Percentiles rank a stretch among this genome's conserved stretches.
These are phyloP conservation scores for Drosophila crucigera DNA, from an alignment of 2,888 invertebrate genomes.

Conservation along the genomic window DNA sequence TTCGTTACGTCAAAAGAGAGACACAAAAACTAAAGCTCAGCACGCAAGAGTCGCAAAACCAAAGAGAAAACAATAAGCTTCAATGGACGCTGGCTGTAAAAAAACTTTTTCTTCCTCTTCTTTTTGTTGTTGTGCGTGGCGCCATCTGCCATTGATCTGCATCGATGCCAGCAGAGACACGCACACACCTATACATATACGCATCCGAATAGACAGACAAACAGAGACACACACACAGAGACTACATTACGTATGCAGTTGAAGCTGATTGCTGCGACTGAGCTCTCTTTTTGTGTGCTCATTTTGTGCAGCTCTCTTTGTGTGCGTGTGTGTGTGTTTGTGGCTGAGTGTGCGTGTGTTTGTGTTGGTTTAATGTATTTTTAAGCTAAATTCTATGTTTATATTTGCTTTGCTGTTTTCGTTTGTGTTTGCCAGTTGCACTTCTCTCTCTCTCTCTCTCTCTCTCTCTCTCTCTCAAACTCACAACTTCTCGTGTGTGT, in stretches of 20 bases:
- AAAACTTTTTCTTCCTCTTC: slow-evolving; percentile 22
- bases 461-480: background rate
- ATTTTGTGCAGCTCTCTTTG: background rate
- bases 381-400: slow-evolving; percentile 81
- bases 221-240: slow-evolving; percentile 11
- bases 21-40: slow-evolving; percentile 52
- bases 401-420: slow-evolving; percentile 75
- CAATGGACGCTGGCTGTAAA: slow-evolving; percentile 39
- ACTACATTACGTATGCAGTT: slow-evolving; percentile 66
- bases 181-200: slow-evolving; percentile 21
- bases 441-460: slow-evolving; percentile 22
- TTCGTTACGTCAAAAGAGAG: slow-evolving; percentile 61
- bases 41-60: slow-evolving; percentile 53
- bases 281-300: slow-evolving; percentile 23
- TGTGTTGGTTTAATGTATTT: slow-evolving; percentile 76
- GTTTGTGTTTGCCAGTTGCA: slow-evolving; percentile 55
- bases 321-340: slow-evolving; percentile 27
- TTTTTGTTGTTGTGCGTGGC: slow-evolving; percentile 17
- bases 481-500: background rate
- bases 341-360: slow-evolving; percentile 16
- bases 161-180: slow-evolving; percentile 59
- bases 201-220: slow-evolving; percentile 7
- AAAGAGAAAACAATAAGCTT: slow-evolving; percentile 64
- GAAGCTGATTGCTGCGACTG: slow-evolving; percentile 40
- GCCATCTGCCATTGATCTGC: slow-evolving; percentile 73